Evolutionary conservation across 1,140 invertebrate species (phyloP).

Genomic region (Drosophila erecta): DNA sequence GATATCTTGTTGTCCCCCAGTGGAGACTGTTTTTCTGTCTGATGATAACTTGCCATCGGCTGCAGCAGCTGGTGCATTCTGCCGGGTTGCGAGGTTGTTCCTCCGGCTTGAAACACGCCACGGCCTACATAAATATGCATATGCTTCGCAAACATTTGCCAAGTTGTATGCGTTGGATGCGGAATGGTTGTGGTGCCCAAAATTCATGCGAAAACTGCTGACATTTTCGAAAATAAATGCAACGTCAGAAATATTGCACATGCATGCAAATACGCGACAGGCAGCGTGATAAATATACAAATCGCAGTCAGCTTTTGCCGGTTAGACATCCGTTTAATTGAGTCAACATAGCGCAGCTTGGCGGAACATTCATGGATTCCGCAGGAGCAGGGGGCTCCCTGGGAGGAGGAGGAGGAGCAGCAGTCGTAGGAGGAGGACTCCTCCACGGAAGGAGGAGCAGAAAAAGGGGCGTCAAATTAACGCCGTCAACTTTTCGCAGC

Average conservation of each 20-base stretch:
- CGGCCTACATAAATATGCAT: constrained; percentile 78
- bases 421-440: neutral
- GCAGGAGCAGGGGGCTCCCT: neutral
- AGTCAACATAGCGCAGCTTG: constrained; percentile 59
- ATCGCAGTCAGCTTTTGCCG: constrained; percentile 44
- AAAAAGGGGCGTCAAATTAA: constrained; percentile 58
- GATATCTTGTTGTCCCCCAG: neutral
- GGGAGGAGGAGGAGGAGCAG: neutral
- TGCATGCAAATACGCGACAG: constrained; percentile 69
- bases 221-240: constrained; percentile 78
- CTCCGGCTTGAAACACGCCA: constrained; percentile 28
- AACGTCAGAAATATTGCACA: constrained; percentile 72
- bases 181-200: constrained; percentile 20
- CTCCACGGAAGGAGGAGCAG: neutral
- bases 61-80: constrained; percentile 18
- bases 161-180: constrained; percentile 22
- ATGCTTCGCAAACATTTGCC: constrained; percentile 73
- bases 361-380: constrained; percentile 20
- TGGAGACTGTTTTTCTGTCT: constrained; percentile 13
- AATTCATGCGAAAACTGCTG: constrained; percentile 79
- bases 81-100: constrained; percentile 4
- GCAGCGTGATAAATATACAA: constrained; percentile 71
- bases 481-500: constrained; percentile 53
- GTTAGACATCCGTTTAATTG: constrained; percentile 77
- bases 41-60: constrained; percentile 28